These are phyloP conservation scores for Tinamus guttatus DNA, from an alignment of 2,113 vertebrate genomes.

Conservation along the genomic window DNA sequence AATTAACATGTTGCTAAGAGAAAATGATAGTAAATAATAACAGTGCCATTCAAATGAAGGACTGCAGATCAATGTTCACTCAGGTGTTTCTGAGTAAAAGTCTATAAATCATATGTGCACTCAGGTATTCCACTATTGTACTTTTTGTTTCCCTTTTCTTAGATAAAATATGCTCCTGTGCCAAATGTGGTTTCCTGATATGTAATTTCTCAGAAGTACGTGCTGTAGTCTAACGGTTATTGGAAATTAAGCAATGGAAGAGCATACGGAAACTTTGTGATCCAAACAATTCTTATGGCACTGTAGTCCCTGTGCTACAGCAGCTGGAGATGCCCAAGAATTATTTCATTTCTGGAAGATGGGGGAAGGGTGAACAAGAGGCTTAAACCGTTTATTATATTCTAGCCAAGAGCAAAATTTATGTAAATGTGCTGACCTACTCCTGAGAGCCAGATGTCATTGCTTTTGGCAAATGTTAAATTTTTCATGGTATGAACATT, in stretches of 20 bases:
- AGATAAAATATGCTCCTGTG: not conserved
- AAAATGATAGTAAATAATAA: not conserved
- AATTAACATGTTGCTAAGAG: not conserved
- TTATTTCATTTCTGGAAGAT: conserved; percentile 24
- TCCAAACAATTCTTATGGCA: not conserved
- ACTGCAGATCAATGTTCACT: not conserved
- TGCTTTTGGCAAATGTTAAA: conserved; percentile 59
- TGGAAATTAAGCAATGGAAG: not conserved
- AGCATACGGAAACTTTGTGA: conserved; percentile 30
- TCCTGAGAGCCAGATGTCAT: conserved; percentile 62
- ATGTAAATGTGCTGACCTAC: conserved; percentile 67
- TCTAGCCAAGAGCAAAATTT: conserved; percentile 62
- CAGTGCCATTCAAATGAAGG: not conserved
- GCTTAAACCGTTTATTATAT: conserved; percentile 42
- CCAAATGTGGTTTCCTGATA: not conserved
- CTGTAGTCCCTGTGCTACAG: not conserved
- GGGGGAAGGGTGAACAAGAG: conserved; percentile 28
- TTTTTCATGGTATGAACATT: conserved; percentile 61
- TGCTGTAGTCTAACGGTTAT: not conserved
- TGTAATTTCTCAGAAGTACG: not conserved
- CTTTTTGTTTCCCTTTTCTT: not conserved
- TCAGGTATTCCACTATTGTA: not conserved
- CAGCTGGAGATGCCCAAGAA: conserved; percentile 30
- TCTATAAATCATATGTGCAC: not conserved
- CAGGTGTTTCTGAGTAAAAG: not conserved